Base-by-base conservation (phyloP, 1,140 invertebrate genomes). In the Leptoteleia sp. region DNA sequence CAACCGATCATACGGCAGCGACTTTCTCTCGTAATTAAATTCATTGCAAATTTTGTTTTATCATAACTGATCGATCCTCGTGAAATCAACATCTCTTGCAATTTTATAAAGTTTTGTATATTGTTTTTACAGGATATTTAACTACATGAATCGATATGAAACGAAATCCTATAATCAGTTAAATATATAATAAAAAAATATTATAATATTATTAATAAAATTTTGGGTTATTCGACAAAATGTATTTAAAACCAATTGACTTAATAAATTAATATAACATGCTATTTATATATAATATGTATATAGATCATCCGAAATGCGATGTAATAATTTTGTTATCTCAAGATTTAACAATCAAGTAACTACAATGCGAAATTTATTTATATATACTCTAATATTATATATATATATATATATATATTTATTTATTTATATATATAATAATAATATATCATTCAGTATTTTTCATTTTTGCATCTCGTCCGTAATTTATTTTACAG, bases 1-100 rank as follows among this genome's bases (percentile, higher is more conserved):
- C 12, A 87, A 89, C 6, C 91, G 91, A 52, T 89, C 87, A 37
- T 93, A 92, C 50, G 85, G 22, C 12, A 84, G 84, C 1, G 91
- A 92, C 77, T 93, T 92, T 80, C 86, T 92, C 61, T 62, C 80
- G 1, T 84, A 80, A 83, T 38, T 38, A 48, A 31, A 64, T 52
- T 37, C 22, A 40, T 11, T 33, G 16, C 13, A 1, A 1, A 1
- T 19, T 48, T 42, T 40, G 25, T 35, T 50, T 15, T 17, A 4
- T 55, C 22, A 8, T 54, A 55, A 62, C 50, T 45, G 5, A 31
- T 50, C 16, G 29, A 54, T 61, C 17, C 38, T 59, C 4, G 1
- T 25, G 0, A 42, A 65, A 43, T 61, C 11, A 67, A 50, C 45
- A 71, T n/a, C 8, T 67, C 16, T 45, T 52, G 12, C 43, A 47